Evolutionary conservation across 1,140 invertebrate genomes (phyloP).

Genomic region (Hyles euphorbiae): DNA sequence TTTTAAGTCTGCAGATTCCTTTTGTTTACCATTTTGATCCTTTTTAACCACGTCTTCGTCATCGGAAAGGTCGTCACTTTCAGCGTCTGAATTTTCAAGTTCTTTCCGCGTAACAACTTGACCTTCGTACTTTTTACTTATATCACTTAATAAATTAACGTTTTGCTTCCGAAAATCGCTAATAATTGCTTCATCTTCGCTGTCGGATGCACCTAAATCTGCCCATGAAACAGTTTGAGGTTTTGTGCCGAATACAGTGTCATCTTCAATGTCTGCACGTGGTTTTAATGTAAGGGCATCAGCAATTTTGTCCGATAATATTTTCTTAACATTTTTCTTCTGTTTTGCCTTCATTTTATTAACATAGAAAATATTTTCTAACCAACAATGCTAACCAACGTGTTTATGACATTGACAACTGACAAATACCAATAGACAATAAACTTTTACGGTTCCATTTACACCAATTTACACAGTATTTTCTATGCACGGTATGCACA

Average conservation of each 20-base stretch:
- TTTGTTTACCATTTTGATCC: conserved; percentile 4
- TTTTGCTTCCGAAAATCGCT: conserved; percentile 81
- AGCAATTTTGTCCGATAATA: conserved; percentile 78
- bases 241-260: conserved; percentile 71
- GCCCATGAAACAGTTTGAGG: conserved; percentile 69
- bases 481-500: too few species aligned
- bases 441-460: too few species aligned
- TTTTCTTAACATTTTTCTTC: conserved; percentile 44
- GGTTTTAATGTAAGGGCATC: conserved; percentile 76
- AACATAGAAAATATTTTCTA: conserved; percentile 4
- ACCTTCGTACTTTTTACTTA: conserved; percentile 84
- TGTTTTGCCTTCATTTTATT: conserved; percentile 52
- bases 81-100: conserved; percentile 36
- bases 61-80: conserved; percentile 5
- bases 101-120: conserved; percentile 77
- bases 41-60: conserved; percentile 13
- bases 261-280: conserved; percentile 74
- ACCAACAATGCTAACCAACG: conserved; percentile 17
- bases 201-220: conserved; percentile 71
- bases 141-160: conserved; percentile 79
- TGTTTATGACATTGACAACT: conserved; percentile 19
- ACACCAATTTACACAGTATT: too few species aligned
- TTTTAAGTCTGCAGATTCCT: conserved; percentile 1
- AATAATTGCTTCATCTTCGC: conserved; percentile 76
- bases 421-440: too few species aligned